Conservation (phyloP, 1,140 invertebrate species). For the Bombus terrestris region DNA sequence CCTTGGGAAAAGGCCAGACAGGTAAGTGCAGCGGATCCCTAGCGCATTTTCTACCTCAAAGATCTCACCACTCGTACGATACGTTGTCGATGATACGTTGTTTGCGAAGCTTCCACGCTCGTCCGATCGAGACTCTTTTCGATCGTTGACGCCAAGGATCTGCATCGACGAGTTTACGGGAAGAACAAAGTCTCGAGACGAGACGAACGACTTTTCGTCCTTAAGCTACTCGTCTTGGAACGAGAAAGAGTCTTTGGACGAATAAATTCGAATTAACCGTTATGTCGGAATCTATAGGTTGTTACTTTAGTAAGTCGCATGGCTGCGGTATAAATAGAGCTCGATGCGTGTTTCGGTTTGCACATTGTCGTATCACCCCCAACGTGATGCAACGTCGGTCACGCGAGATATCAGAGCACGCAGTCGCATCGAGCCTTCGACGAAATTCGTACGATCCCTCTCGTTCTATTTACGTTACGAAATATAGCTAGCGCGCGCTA, state of each 20-base stretch:
- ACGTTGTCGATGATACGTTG: background rate
- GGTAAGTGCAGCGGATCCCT: conserved; percentile 85
- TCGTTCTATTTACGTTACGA: background rate
- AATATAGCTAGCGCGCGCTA: background rate
- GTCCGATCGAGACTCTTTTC: too few relatives aligned
- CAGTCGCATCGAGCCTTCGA: background rate
- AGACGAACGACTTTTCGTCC: too few relatives aligned
- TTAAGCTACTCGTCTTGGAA: too few relatives aligned
- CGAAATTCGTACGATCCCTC: background rate
- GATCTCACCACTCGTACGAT: background rate
- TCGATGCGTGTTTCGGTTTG: background rate
- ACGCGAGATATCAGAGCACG: background rate
- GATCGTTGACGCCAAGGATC: too few relatives aligned
- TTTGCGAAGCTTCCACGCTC: background rate
- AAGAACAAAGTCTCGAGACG: too few relatives aligned
- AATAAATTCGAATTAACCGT: too few relatives aligned
- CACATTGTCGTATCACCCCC: background rate
- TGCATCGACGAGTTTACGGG: too few relatives aligned
- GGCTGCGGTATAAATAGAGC: background rate
- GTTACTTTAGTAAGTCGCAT: background rate
- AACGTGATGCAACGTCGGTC: background rate
- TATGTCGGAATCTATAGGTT: too few relatives aligned
- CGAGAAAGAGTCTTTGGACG: too few relatives aligned
- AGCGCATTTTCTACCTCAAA: background rate
- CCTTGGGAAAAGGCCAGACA: conserved; percentile 99